phyloP scores from a whole-genome alignment of 2,888 invertebrate genomes.

The Congeria kusceri region DNA sequence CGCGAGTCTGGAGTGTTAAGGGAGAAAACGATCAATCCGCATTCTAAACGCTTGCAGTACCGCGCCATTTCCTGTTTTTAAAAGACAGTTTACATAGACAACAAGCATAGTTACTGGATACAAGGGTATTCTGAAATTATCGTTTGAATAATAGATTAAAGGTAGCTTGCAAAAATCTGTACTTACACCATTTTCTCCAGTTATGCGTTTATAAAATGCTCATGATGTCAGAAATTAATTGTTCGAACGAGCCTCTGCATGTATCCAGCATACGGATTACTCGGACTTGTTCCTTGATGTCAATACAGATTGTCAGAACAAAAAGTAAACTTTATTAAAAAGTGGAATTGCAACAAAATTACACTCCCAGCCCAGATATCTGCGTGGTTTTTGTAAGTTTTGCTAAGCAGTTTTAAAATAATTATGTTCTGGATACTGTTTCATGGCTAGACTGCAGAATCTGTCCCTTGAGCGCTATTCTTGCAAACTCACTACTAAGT shows the following conservation, averaged over 20 bases:
- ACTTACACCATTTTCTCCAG: background rate
- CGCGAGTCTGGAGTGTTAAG: too few relatives aligned
- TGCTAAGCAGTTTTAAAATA: background rate
- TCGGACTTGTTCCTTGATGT: slow-evolving; percentile 21
- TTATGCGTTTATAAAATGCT: background rate
- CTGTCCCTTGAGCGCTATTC: too few relatives aligned
- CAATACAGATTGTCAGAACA: too few relatives aligned
- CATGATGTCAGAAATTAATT: background rate
- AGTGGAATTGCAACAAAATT: too few relatives aligned
- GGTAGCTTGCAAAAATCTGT: background rate
- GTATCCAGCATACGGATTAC: slow-evolving; percentile 33
- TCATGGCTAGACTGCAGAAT: too few relatives aligned
- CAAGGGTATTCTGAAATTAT: background rate
- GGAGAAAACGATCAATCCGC: too few relatives aligned
- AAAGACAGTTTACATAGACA: slow-evolving; percentile 57
- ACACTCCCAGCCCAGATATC: background rate
- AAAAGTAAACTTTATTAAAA: too few relatives aligned
- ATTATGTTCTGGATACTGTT: too few relatives aligned
- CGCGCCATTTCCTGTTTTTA: slow-evolving; percentile 63
- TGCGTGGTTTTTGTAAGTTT: background rate
- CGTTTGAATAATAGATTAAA: background rate
- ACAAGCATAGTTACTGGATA: slow-evolving; percentile 36
- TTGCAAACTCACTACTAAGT: too few relatives aligned
- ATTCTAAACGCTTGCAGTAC: background rate
- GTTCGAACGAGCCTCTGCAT: slow-evolving; percentile 37